phyloP scores from a whole-genome alignment of 1,140 invertebrate species.

The Mylabris phalerata region DNA sequence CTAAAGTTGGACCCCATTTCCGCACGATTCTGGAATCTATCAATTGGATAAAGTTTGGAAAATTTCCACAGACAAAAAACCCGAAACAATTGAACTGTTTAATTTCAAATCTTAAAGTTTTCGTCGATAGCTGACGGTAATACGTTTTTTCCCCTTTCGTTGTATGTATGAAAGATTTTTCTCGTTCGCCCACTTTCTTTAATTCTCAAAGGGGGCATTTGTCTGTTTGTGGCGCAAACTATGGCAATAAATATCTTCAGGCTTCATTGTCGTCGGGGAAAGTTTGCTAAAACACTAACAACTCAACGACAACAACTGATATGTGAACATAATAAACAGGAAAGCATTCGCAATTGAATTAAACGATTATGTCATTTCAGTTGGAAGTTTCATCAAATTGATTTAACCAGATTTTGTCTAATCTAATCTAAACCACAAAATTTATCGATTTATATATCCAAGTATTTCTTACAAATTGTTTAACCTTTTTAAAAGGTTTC shows the following conservation, averaged over 20 bases:
- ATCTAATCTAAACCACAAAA: too few species aligned
- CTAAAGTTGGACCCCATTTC: constrained; percentile 16
- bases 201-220: constrained; percentile 12
- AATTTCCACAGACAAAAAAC: constrained; percentile 16
- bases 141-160: too few species aligned
- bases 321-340: constrained; percentile 28
- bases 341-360: constrained; percentile 27
- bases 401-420: constrained; percentile 18
- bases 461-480: too few species aligned
- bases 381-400: constrained; percentile 12
- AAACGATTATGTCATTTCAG: constrained; percentile 28
- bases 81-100: too few species aligned
- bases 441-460: too few species aligned
- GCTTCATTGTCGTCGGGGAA: constrained; percentile 6
- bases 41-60: constrained; percentile 37
- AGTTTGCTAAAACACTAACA: constrained; percentile 9
- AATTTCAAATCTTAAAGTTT: too few species aligned
- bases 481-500: too few species aligned
- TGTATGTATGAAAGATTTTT: too few species aligned
- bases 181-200: neutral
- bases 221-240: constrained; percentile 23
- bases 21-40: constrained; percentile 20
- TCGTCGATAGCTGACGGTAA: too few species aligned
- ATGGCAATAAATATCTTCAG: constrained; percentile 19
- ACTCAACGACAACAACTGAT: constrained; percentile 18